A percentile compares a stretch with the other conserved stretches of the same genome.
Evolutionary conservation across 1,140 invertebrate species (phyloP).

Genomic region (Thrips palmi): DNA sequence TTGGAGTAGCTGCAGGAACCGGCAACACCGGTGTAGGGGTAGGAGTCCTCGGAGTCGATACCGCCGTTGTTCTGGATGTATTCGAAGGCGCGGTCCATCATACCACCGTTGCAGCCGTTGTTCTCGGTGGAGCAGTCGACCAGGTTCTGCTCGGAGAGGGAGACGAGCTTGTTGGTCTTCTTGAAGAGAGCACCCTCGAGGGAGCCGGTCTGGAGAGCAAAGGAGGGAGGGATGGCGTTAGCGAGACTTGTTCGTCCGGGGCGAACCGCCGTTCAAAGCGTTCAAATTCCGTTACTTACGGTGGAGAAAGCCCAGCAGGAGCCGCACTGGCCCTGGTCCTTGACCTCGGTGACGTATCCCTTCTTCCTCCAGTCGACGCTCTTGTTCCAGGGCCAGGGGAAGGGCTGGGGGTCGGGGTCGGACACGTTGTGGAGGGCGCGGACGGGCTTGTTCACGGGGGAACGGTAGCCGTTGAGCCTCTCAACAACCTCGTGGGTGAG

Average conservation of each 20-base stretch:
- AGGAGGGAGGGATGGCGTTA: no score
- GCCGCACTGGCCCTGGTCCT: slow-evolving; percentile 48
- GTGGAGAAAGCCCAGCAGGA: slow-evolving; percentile 47
- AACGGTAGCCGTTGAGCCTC: no score
- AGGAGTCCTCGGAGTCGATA: slow-evolving; percentile 40
- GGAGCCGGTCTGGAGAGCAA: slow-evolving; percentile 34
- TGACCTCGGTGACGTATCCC: slow-evolving; percentile 46
- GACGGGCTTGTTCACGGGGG: no score
- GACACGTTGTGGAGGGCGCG: no score
- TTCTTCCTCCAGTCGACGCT: slow-evolving; percentile 44
- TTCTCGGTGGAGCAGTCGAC: slow-evolving; percentile 71
- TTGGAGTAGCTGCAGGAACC: slow-evolving; percentile 8
- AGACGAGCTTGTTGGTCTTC: slow-evolving; percentile 58
- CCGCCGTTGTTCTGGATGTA: slow-evolving; percentile 43
- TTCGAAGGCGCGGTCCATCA: slow-evolving; percentile 36
- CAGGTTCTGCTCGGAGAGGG: slow-evolving; percentile 89
- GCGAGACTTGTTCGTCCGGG: no score
- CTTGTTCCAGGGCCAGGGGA: no score
- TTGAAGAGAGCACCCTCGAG: slow-evolving; percentile 88
- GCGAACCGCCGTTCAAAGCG: no score
- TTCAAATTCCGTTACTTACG: slow-evolving; percentile 17
- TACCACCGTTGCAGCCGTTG: slow-evolving; percentile 42
- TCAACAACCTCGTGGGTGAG: no score
- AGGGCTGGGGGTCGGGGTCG: no score
- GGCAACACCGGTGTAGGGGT: slow-evolving; percentile 27